A percentile compares a stretch with the other conserved stretches of the same genome.
Conservation (phyloP, 2,797 vertebrate genomes). For the Lithobates sylvaticus region DNA sequence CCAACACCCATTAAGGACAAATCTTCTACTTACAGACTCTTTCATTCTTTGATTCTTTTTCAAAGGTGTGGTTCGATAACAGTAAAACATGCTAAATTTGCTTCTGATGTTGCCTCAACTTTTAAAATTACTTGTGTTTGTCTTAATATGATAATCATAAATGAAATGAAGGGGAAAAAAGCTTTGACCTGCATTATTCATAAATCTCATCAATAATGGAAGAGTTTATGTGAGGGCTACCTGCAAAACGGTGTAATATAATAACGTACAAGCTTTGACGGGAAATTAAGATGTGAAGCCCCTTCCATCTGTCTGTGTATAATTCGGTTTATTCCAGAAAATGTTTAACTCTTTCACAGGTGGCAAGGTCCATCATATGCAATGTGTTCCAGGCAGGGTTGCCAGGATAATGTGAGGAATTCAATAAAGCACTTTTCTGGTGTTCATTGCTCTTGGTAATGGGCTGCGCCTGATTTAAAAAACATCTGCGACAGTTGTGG, state of each 20-base stretch:
- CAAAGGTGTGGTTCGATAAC: neutral
- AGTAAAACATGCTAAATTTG: neutral
- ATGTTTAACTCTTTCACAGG: neutral
- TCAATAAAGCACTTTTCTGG: no score
- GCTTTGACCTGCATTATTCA: slow-evolving; percentile 35
- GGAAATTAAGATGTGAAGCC: slow-evolving; percentile 19
- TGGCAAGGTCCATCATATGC: neutral
- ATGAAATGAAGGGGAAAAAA: slow-evolving; percentile 12
- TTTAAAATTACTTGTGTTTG: neutral
- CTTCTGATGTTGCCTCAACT: neutral
- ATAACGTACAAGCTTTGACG: slow-evolving; percentile 19
- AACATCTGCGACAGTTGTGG: no score
- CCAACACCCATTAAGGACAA: slow-evolving; percentile 23
- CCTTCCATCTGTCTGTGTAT: neutral
- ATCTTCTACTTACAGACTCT: neutral
- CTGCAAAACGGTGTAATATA: slow-evolving; percentile 30
- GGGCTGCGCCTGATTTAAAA: no score
- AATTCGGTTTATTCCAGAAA: neutral
- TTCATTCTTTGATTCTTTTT: neutral
- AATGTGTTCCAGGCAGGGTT: neutral
- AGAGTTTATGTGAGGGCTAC: slow-evolving; percentile 23
- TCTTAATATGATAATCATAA: slow-evolving; percentile 29
- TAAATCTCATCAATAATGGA: slow-evolving; percentile 36
- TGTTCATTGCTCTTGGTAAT: no score
- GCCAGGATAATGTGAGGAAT: neutral